Percentiles rank a stretch among this genome's conserved stretches.
Evolutionary conservation across 2,797 vertebrate species (phyloP).

Genomic region (Cossypha heuglini): DNA sequence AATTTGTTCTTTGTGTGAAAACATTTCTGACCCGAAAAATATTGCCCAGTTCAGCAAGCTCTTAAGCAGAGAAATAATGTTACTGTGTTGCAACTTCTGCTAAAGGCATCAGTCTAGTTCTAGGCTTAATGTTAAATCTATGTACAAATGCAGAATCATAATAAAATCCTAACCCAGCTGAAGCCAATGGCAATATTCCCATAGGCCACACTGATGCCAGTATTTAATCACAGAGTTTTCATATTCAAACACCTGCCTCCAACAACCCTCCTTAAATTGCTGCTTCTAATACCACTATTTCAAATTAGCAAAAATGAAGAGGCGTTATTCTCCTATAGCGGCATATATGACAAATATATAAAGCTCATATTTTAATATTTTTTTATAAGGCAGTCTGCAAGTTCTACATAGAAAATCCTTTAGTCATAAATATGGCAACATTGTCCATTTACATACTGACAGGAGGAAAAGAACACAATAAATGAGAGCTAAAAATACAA

Average conservation of each 20-base stretch:
- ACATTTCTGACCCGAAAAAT: background rate
- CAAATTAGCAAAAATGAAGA: background rate
- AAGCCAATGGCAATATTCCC: background rate
- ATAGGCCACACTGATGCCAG: background rate
- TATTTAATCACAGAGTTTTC: background rate
- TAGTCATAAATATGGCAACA: background rate
- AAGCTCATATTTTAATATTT: background rate
- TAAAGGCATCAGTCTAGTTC: background rate
- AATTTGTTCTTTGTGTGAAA: background rate
- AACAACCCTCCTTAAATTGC: conserved; percentile 22
- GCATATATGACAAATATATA: background rate
- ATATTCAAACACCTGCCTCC: conserved; percentile 10
- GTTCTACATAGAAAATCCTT: conserved; percentile 32
- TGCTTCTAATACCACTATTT: background rate
- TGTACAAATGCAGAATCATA: background rate
- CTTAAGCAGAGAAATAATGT: background rate
- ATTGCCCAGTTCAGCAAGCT: background rate
- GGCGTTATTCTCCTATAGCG: background rate
- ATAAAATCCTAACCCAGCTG: background rate
- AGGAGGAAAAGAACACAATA: background rate
- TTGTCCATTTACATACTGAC: conserved; percentile 1
- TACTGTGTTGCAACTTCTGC: background rate
- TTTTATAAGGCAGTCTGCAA: background rate
- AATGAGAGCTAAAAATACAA: conserved; percentile 19
- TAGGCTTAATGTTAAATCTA: background rate